phyloP scores from a whole-genome alignment of 2,113 vertebrate genomes.

The Ceyx melanurus region DNA sequence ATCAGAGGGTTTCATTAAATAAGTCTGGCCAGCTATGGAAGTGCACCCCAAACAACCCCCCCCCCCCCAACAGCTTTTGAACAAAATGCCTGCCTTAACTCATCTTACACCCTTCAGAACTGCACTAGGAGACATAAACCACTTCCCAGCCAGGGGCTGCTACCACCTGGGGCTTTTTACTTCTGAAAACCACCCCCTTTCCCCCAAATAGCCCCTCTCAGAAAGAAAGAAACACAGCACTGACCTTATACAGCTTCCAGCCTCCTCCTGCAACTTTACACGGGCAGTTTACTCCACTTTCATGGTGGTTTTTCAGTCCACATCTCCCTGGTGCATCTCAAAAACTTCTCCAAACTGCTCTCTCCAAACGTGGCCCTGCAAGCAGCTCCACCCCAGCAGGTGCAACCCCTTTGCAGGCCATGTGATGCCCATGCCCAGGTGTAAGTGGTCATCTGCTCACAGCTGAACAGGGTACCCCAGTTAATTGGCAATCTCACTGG shows the following conservation, averaged over 20 bases:
- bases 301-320: not conserved
- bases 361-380: not conserved
- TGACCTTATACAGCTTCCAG: not conserved
- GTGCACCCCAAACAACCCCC: not conserved
- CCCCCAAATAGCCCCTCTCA: not conserved
- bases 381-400: not conserved
- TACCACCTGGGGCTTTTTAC: not conserved
- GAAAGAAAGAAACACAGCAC: not conserved
- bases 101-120: not conserved
- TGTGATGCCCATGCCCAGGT: not conserved
- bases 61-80: not conserved
- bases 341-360: not conserved
- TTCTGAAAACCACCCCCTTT: not conserved
- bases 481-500: not conserved
- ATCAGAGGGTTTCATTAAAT: not conserved
- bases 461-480: not conserved
- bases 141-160: rapidly evolving
- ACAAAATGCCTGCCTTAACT: not conserved
- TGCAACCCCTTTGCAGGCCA: not conserved
- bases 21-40: not conserved
- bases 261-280: not conserved
- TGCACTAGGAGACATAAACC: not conserved
- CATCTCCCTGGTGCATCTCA: not conserved
- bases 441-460: not conserved
- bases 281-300: not conserved